Evolutionary conservation across 2,888 invertebrate genomes (phyloP).

Genomic region (Copidosoma aretas): DNA sequence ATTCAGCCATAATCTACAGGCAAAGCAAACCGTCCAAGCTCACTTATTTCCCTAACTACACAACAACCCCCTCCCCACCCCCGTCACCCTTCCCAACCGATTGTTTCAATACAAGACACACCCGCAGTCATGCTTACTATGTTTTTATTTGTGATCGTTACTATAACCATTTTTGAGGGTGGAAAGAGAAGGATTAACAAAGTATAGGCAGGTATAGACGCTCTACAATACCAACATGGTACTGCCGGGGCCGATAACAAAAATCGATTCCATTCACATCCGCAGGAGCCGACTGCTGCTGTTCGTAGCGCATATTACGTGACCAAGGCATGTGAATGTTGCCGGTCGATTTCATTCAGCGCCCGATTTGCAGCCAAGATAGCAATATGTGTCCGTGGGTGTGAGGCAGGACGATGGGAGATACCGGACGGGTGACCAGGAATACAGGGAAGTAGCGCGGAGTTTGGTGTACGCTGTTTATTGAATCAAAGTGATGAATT

Average conservation of each 20-base stretch:
- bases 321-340: conserved; percentile 47
- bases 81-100: too few species aligned
- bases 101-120: not conserved
- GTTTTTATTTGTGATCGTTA: not conserved
- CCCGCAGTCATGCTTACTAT: not conserved
- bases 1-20: too few species aligned
- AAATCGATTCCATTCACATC: conserved; percentile 55
- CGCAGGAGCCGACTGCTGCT: conserved; percentile 32
- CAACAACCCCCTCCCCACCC: too few species aligned
- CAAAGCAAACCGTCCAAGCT: too few species aligned
- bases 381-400: not conserved
- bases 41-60: too few species aligned
- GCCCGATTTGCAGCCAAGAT: conserved; percentile 14
- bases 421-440: not conserved
- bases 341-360: conserved; percentile 43
- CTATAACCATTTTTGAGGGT: conserved; percentile 20
- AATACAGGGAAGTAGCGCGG: too few species aligned
- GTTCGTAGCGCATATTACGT: conserved; percentile 31
- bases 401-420: conserved; percentile 10
- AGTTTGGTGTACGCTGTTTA: too few species aligned
- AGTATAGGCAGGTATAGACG: too few species aligned
- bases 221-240: too few species aligned
- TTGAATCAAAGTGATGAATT: not conserved
- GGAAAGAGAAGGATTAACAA: conserved; percentile 9
- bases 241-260: conserved; percentile 45